Conservation (phyloP, 2,888 invertebrate genomes). For the Drosophila paracracens region DNA sequence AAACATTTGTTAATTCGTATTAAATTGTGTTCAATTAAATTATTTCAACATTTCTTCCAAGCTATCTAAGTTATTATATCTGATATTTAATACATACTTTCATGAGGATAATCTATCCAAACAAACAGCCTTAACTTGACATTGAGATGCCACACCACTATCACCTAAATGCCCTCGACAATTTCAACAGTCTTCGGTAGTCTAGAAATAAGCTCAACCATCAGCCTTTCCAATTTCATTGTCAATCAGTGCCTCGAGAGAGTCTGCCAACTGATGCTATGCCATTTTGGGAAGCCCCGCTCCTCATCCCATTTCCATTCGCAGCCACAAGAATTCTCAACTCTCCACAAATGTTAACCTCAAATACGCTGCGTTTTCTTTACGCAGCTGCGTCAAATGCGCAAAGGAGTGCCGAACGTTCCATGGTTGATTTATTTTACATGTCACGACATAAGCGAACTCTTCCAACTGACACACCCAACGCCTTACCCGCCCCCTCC, state of each 20-base stretch:
- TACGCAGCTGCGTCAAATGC: constrained; percentile 52
- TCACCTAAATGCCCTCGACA: constrained; percentile 2
- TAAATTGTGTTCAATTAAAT: neutral
- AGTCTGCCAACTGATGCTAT: constrained; percentile 36
- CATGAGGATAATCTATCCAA: neutral
- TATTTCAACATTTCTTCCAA: neutral
- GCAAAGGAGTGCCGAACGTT: constrained; percentile 16
- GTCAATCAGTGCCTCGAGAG: constrained; percentile 55
- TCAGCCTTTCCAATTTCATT: constrained; percentile 48
- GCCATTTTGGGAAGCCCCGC: neutral
- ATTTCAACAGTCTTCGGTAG: neutral
- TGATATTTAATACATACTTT: neutral
- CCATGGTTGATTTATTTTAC: constrained; percentile 77
- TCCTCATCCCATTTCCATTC: neutral
- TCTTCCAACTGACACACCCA: constrained; percentile 64
- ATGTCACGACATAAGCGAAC: constrained; percentile 77
- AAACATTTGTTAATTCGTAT: neutral
- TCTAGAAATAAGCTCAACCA: constrained; percentile 19
- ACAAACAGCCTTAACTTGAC: neutral
- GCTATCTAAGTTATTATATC: neutral
- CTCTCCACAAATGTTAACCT: constrained; percentile 46
- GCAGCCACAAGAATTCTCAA: constrained; percentile 14
- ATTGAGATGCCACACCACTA: constrained; percentile 4
- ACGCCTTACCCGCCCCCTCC: neutral
- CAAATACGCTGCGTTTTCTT: constrained; percentile 49